Conservation (phyloP, 2,113 vertebrate species). For the Colistium nudipinnis region DNA sequence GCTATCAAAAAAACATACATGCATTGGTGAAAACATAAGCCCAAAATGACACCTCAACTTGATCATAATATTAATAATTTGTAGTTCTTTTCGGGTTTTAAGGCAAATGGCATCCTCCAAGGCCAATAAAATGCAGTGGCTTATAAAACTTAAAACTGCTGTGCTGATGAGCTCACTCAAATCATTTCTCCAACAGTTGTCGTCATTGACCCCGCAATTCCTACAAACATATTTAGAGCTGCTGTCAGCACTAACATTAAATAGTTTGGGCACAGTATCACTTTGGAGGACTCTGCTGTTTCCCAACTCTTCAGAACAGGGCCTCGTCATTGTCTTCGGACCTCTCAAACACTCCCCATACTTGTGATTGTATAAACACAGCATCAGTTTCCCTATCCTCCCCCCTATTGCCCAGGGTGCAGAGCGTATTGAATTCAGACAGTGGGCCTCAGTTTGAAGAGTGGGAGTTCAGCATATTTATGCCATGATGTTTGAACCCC, state of each 20-base stretch:
- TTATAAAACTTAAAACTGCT: too few relatives aligned
- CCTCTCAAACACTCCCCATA: conserved; percentile 62
- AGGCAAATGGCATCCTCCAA: too few relatives aligned
- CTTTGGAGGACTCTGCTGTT: conserved; percentile 43
- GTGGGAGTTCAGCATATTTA: conserved; percentile 71
- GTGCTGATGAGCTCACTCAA: conserved; percentile 39
- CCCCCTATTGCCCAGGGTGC: conserved; percentile 57
- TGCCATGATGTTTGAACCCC: conserved; percentile 68
- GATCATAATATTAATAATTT: too few relatives aligned
- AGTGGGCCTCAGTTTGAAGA: conserved; percentile 69
- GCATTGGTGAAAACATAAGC: too few relatives aligned
- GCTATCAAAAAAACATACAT: too few relatives aligned
- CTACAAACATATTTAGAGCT: conserved; percentile 42
- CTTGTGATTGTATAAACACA: conserved; percentile 82
- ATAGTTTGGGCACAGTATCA: conserved; percentile 76
- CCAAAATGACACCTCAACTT: too few relatives aligned
- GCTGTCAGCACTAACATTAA: conserved; percentile 67
- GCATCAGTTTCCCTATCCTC: conserved; percentile 72
- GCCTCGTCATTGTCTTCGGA: conserved; percentile 70
- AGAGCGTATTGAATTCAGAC: conserved; percentile 64
- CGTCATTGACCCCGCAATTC: conserved; percentile 42
- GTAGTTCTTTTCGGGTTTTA: too few relatives aligned
- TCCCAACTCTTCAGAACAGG: conserved; percentile 67
- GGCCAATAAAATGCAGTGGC: too few relatives aligned
- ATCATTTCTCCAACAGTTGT: conserved; percentile 38